phyloP scores from a whole-genome alignment of 1,140 invertebrate species.

The Semibalanus balanoides region DNA sequence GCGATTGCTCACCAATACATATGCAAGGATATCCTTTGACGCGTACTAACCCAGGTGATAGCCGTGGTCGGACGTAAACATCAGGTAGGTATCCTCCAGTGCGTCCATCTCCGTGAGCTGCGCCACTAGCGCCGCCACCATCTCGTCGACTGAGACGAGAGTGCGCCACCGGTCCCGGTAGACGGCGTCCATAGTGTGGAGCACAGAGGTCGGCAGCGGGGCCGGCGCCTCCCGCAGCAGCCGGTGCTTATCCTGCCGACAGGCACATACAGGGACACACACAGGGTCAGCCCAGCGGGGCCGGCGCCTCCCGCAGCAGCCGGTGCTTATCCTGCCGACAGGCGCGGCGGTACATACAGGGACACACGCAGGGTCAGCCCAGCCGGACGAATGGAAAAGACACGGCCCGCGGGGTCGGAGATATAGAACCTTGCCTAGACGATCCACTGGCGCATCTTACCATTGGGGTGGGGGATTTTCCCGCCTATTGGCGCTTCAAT shows the following conservation, averaged over 20 bases:
- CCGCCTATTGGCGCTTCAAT: too few species aligned
- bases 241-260: constrained; percentile 58
- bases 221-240: constrained; percentile 47
- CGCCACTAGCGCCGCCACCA: constrained; percentile 48
- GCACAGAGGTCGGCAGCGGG: constrained; percentile 39
- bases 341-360: constrained; percentile 49
- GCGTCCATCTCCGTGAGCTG: neutral
- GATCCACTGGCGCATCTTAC: too few species aligned
- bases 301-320: constrained; percentile 50
- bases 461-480: too few species aligned
- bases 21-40: too few species aligned
- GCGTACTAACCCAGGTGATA: constrained; percentile 59
- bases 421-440: too few species aligned
- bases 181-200: constrained; percentile 46
- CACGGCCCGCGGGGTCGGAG: too few species aligned
- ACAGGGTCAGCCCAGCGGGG: constrained; percentile 23
- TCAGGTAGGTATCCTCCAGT: constrained; percentile 58
- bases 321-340: constrained; percentile 55
- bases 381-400: too few species aligned
- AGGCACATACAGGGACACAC: constrained; percentile 65
- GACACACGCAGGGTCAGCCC: constrained; percentile 33
- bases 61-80: constrained; percentile 78
- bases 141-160: constrained; percentile 68
- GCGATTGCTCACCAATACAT: too few species aligned
- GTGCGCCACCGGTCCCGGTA: constrained; percentile 58